A percentile compares a stretch with the other conserved stretches of the same genome.
Conservation (phyloP, 2,797 vertebrate species). For the Cossypha caffra region DNA sequence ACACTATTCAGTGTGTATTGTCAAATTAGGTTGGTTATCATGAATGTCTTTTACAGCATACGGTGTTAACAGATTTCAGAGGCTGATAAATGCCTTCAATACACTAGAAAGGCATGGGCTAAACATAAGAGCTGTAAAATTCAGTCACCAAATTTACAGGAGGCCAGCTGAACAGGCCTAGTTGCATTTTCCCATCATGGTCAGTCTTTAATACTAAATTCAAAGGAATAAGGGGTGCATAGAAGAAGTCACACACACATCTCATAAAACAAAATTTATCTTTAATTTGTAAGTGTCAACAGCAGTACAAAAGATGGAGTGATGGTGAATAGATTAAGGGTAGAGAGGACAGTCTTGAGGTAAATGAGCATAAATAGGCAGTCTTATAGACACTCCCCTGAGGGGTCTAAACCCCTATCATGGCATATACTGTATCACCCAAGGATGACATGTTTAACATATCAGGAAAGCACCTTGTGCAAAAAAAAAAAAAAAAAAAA, state of each 20-base stretch:
- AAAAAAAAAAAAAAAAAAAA: conserved; percentile 66
- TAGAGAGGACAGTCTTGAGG: conserved; percentile 99
- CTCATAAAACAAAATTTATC: conserved; percentile 99
- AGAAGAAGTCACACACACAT: conserved; percentile 71
- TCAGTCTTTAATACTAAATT: not conserved
- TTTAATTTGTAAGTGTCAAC: conserved; percentile 99
- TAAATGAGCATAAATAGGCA: conserved; percentile 99
- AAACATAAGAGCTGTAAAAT: not conserved
- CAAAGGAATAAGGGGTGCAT: conserved; percentile 10
- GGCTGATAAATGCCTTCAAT: not conserved
- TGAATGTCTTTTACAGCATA: not conserved
- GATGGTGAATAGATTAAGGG: conserved; percentile 97
- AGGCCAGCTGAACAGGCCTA: not conserved
- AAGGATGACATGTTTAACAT: conserved; percentile 90
- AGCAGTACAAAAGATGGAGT: conserved; percentile 99
- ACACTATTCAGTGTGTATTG: not conserved
- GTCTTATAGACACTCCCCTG: conserved; percentile 86
- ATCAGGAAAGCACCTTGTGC: conserved; percentile 90
- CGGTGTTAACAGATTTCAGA: not conserved
- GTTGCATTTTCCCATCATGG: not conserved
- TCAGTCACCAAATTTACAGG: not conserved
- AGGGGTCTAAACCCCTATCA: conserved; percentile 80
- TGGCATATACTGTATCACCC: conserved; percentile 87
- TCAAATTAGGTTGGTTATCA: not conserved
- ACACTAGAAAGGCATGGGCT: not conserved